phyloP scores from a whole-genome alignment of 2,113 vertebrate genomes.

The Indri indri region DNA sequence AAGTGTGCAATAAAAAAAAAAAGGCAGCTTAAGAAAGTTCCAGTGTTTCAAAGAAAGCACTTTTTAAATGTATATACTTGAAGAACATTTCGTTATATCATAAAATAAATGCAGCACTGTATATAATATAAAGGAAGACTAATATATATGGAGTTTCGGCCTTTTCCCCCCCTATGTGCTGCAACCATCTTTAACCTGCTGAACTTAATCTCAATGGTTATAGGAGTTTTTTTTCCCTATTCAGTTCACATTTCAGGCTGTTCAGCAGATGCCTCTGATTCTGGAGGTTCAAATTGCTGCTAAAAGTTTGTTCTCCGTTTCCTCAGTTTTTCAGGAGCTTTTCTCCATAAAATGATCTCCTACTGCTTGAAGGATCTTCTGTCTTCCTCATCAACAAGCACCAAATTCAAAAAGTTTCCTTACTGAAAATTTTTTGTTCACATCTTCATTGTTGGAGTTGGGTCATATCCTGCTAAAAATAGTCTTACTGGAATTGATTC shows the following conservation, averaged over 20 bases:
- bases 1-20: constrained; percentile 85
- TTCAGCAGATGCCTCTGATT: constrained; percentile 92
- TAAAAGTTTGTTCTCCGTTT: constrained; percentile 96
- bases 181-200: constrained; percentile 81
- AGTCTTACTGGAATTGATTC: constrained; percentile 98
- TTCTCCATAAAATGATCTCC: constrained; percentile 99
- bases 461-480: constrained; percentile 97
- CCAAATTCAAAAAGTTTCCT: constrained; percentile 98
- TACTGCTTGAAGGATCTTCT: constrained; percentile 99
- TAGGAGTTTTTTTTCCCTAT: constrained; percentile 69
- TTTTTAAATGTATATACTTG: constrained; percentile 88
- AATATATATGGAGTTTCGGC: constrained; percentile 79
- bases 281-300: constrained; percentile 96
- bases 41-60: constrained; percentile 92
- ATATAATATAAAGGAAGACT: constrained; percentile 86
- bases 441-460: constrained; percentile 98
- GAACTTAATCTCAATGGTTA: constrained; percentile 47
- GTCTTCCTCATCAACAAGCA: constrained; percentile 99
- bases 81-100: constrained; percentile 86
- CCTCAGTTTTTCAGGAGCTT: constrained; percentile 98
- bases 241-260: constrained; percentile 92
- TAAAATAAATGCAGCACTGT: constrained; percentile 86
- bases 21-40: constrained; percentile 89
- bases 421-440: constrained; percentile 99
- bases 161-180: constrained; percentile 76